These are phyloP conservation scores for Schmidtea mediterranea DNA, from an alignment of 1,140 invertebrate species.

Conservation along the genomic window DNA sequence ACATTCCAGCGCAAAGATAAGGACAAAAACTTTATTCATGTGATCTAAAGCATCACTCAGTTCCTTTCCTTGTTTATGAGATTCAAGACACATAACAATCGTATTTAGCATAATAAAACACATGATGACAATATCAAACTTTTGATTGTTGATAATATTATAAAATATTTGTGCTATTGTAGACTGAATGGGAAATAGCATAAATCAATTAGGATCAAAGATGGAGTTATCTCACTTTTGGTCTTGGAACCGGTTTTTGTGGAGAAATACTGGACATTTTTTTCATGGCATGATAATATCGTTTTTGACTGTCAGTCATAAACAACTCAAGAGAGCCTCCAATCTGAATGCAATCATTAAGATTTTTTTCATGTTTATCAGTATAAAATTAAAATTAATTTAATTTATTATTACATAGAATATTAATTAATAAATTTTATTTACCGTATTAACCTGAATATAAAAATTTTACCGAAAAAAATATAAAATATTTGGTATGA, in stretches of 20 bases:
- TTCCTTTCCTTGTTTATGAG: conserved; percentile 55
- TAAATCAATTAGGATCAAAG: too few relatives aligned
- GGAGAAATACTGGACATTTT: conserved; percentile 95
- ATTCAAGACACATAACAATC: conserved; percentile 89
- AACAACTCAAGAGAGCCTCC: conserved; percentile 94
- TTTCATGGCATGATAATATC: conserved; percentile 98
- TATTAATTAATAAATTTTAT: too few relatives aligned
- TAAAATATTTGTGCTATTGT: conserved; percentile 67
- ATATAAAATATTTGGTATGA: too few relatives aligned
- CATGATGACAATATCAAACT: conserved; percentile 98
- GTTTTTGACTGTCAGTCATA: conserved; percentile 98
- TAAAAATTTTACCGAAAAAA: too few relatives aligned
- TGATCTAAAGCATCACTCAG: conserved; percentile 52
- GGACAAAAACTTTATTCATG: conserved; percentile 86
- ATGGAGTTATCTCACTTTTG: conserved; percentile 34
- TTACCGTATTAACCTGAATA: too few relatives aligned
- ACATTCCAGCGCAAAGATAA: conserved; percentile 87
- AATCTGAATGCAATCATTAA: conserved; percentile 28
- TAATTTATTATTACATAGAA: too few relatives aligned
- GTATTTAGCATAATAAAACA: conserved; percentile 91
- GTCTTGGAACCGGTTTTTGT: conserved; percentile 79
- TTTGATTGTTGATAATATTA: conserved; percentile 83
- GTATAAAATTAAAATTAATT: too few relatives aligned
- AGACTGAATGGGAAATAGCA: too few relatives aligned
- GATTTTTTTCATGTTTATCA: too few relatives aligned